phyloP scores from a whole-genome alignment of 2,888 invertebrate species.

The Microchrysa polita region DNA sequence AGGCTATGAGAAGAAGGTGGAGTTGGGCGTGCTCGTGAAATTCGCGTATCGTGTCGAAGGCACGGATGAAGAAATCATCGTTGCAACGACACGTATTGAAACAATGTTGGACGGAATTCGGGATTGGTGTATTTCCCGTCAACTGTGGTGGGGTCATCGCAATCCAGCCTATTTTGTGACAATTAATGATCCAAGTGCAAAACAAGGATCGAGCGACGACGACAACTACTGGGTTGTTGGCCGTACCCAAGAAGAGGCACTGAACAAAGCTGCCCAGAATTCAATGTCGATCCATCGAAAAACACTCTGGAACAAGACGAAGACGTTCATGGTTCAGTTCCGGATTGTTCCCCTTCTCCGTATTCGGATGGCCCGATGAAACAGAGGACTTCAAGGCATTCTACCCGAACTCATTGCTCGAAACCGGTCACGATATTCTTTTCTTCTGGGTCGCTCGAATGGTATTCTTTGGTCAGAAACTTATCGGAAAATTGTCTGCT shows the following conservation, averaged over 20 bases:
- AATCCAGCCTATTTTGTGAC: too few relatives aligned
- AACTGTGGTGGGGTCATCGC: too few relatives aligned
- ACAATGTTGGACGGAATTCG: conserved; percentile 97
- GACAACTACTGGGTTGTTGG: conserved; percentile 82
- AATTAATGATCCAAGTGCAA: too few relatives aligned
- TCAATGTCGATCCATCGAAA: conserved; percentile 67
- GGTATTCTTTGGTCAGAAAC: conserved; percentile 95
- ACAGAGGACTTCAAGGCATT: conserved; percentile 77
- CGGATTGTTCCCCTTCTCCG: conserved; percentile 93
- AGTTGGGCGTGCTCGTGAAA: conserved; percentile 90
- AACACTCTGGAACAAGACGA: conserved; percentile 80
- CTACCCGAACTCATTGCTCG: conserved; percentile 92
- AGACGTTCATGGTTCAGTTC: conserved; percentile 99
- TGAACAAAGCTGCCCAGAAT: conserved; percentile 78
- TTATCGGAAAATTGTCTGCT: conserved; percentile 93
- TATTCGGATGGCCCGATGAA: conserved; percentile 96
- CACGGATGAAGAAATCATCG: conserved; percentile 81
- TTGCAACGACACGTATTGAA: too few relatives aligned
- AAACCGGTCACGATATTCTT: conserved; percentile 97
- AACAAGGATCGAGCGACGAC: conserved; percentile 68
- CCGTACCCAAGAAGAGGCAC: conserved; percentile 77
- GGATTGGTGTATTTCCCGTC: conserved; percentile 99
- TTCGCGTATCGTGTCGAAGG: conserved; percentile 88
- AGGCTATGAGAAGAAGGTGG: too few relatives aligned
- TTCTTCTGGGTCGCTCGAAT: conserved; percentile 99